phyloP scores from a whole-genome alignment of 2,797 vertebrate species.

The Chromobotia macracanthus region DNA sequence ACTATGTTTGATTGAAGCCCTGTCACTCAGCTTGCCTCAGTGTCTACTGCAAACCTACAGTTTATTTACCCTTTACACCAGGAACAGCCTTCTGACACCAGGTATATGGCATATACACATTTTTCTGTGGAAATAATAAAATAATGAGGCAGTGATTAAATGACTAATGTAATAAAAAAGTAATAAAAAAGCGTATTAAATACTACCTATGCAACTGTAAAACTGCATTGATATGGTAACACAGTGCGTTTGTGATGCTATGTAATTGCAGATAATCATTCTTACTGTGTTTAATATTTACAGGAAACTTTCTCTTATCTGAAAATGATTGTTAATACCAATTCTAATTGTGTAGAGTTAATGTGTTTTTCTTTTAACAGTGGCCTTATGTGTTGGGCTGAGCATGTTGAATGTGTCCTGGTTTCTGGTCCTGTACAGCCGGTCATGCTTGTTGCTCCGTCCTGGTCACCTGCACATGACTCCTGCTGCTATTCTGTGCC shows the following conservation, averaged over 20 bases:
- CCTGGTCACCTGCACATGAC: conserved; percentile 77
- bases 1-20: conserved; percentile 82
- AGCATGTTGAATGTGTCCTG: conserved; percentile 83
- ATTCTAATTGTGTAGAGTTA: not conserved
- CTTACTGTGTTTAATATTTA: not conserved
- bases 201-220: not conserved
- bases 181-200: not conserved
- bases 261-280: not conserved
- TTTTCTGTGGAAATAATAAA: not conserved
- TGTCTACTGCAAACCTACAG: conserved; percentile 82
- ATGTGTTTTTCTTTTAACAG: conserved; percentile 35
- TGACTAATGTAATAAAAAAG: not conserved
- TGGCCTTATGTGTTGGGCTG: conserved; percentile 79
- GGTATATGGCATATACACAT: conserved; percentile 66
- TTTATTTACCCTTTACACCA: conserved; percentile 77
- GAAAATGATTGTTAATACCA: not conserved
- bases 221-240: not conserved
- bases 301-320: not conserved
- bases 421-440: conserved; percentile 83
- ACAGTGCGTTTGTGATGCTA: not conserved
- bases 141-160: not conserved
- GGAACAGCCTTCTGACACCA: conserved; percentile 74
- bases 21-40: conserved; percentile 83
- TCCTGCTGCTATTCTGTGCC: conserved; percentile 79
- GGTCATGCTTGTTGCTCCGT: conserved; percentile 76